Evolutionary conservation across 1,140 invertebrate genomes (phyloP).

Genomic region (Orius laevigatus): DNA sequence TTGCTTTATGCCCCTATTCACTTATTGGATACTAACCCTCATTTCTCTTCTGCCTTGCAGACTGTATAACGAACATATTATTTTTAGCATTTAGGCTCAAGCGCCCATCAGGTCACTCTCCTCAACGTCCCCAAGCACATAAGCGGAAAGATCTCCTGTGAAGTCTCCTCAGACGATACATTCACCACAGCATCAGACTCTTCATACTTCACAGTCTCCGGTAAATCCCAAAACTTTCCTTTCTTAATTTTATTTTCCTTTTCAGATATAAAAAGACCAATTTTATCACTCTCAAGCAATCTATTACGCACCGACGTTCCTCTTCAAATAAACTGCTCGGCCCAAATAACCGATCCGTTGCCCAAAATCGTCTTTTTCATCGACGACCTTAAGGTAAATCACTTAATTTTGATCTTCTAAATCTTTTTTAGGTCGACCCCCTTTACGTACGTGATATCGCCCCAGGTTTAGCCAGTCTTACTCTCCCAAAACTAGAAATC

Average conservation of each 20-base stretch:
- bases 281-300: slow-evolving; percentile 2
- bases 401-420: too few relatives aligned
- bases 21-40: too few relatives aligned
- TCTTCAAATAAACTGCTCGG: slow-evolving; percentile 11
- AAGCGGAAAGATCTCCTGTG: slow-evolving; percentile 28
- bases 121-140: slow-evolving; percentile 18
- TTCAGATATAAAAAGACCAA: slow-evolving; percentile 9
- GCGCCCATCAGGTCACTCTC: slow-evolving; percentile 22
- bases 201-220: slow-evolving; percentile 48
- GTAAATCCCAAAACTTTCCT: slow-evolving; percentile 37
- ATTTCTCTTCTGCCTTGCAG: too few relatives aligned
- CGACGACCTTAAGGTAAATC: too few relatives aligned
- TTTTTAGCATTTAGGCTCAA: slow-evolving; percentile 5
- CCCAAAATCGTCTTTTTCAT: too few relatives aligned
- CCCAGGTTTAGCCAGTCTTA: slow-evolving; percentile 3
- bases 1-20: too few relatives aligned
- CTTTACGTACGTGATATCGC: background rate
- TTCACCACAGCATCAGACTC: slow-evolving; percentile 37
- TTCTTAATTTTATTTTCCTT: too few relatives aligned
- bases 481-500: background rate
- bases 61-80: too few relatives aligned
- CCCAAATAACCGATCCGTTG: slow-evolving; percentile 5
- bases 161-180: slow-evolving; percentile 28
- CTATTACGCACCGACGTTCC: background rate
- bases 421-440: slow-evolving; percentile 6